Percentiles rank a stretch among this genome's conserved stretches.
These are phyloP conservation scores for Eidolon dupreanum DNA, from an alignment of 2,797 vertebrate species.

Conservation along the genomic window DNA sequence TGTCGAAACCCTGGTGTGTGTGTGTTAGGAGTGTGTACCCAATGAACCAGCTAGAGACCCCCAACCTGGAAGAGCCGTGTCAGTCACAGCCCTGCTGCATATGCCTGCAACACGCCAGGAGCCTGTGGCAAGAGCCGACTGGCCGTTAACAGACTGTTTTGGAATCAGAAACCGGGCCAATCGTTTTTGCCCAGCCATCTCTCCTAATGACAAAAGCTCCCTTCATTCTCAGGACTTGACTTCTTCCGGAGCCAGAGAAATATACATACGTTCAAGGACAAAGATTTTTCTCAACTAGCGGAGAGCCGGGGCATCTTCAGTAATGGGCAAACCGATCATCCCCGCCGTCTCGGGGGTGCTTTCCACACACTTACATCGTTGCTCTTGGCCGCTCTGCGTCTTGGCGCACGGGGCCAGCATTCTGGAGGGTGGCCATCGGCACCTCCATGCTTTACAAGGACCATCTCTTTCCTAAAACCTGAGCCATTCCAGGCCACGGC, in stretches of 20 bases:
- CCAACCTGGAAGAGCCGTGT: neutral
- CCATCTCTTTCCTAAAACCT: neutral
- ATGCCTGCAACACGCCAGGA: accelerated
- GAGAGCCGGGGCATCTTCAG: neutral
- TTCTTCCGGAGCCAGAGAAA: slow-evolving; percentile 11
- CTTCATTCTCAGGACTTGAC: neutral
- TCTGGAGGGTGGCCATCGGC: slow-evolving; percentile 19
- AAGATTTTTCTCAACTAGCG: neutral
- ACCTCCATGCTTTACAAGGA: neutral
- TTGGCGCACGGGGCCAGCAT: neutral
- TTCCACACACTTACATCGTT: neutral
- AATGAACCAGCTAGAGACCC: neutral
- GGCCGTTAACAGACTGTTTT: neutral
- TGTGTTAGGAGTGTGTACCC: neutral
- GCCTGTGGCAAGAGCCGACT: neutral
- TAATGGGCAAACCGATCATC: neutral
- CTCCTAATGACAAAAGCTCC: neutral
- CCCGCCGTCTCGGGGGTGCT: too few relatives aligned
- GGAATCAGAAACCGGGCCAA: neutral
- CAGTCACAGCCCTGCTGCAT: neutral
- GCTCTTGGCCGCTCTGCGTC: slow-evolving; percentile 1
- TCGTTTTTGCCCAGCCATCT: neutral
- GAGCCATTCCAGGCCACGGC: slow-evolving; percentile 43
- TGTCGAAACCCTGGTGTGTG: neutral
- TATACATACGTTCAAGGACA: neutral